Evolutionary conservation across 2,113 vertebrate genomes (phyloP), one percentile per base, ranked within the genome.

Genomic region (Dicaeum eximium): DNA sequence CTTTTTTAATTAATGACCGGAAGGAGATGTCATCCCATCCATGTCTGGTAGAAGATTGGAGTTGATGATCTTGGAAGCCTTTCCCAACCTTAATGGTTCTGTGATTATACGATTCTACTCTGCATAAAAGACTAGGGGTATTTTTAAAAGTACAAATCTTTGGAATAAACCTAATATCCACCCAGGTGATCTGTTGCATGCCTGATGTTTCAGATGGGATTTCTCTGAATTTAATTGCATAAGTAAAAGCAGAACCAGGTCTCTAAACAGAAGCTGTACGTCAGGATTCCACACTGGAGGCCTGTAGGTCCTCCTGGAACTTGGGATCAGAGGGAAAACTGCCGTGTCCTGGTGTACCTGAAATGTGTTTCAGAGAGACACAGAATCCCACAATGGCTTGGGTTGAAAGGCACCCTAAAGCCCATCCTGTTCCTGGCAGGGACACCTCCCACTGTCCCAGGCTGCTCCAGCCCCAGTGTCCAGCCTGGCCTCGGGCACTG

Each of bases 281-380:
- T 57, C 6, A 56, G 33, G 61, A 71, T 42, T 21, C 30, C 31
- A 58, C 48, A 38, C 15, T 3, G 27, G 35, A 70, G 54, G 38
- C 33, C 8, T 8, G 6, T 0, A 15, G 24, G 8, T 44, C 47
- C 19, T 69, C 12, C 31, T 64, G 84, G 27, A 53, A 27, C 4
- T 4, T 10, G 23, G 6, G 21, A 37, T 31, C 7, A 44, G 44
- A 60, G 19, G 35, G 38, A 60, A 30, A 28, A 13, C 5, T 44
- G 38, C 2, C 2, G 30, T 6, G 38, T 31, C 3, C 50, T 44
- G 23, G 27, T 2, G 2, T 6, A 7, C 7, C 20, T 1, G 24
- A 8, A 19, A 27, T 0, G n/a, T 15, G 4, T 24, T 73, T 30
- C 53, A 60, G 3, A 10, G 54, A 69, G 24, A 45, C 54, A 40